These are phyloP conservation scores for Coranthus polyacanthus DNA, from an alignment of 2,797 vertebrate genomes.

Conservation along the genomic window DNA sequence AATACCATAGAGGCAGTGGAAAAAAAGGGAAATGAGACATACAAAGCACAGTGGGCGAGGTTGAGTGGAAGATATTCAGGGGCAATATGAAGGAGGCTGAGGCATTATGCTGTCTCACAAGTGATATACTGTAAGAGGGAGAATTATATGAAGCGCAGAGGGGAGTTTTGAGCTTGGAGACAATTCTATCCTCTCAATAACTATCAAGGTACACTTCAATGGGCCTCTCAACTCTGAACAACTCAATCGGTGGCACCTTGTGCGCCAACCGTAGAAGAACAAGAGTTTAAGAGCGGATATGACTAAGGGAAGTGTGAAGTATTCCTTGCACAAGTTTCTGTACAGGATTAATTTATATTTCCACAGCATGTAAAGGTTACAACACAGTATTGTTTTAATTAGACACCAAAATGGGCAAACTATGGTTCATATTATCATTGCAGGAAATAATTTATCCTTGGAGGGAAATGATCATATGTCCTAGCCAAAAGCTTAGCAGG, in stretches of 20 bases:
- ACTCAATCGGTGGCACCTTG: constrained; percentile 36
- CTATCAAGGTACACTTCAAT: constrained; percentile 54
- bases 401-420: constrained; percentile 21
- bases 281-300: neutral
- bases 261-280: too few relatives aligned
- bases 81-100: constrained; percentile 26
- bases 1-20: neutral
- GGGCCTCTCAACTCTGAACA: constrained; percentile 39
- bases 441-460: constrained; percentile 36
- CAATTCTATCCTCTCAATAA: constrained; percentile 58
- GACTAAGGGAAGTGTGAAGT: neutral
- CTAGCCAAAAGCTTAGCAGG: constrained; percentile 36
- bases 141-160: constrained; percentile 48
- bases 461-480: constrained; percentile 32
- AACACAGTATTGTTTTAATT: constrained; percentile 13
- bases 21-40: constrained; percentile 12
- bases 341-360: neutral
- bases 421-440: constrained; percentile 28
- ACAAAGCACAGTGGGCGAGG: constrained; percentile 9
- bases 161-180: constrained; percentile 52
- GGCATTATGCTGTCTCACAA: constrained; percentile 38
- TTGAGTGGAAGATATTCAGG: constrained; percentile 45
- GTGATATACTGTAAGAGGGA: constrained; percentile 48
- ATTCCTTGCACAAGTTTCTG: neutral
- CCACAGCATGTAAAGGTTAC: neutral